Evolutionary conservation across 2,113 vertebrate genomes (phyloP), one percentile per base, ranked within the genome.

Genomic region (Camelus bactrianus): DNA sequence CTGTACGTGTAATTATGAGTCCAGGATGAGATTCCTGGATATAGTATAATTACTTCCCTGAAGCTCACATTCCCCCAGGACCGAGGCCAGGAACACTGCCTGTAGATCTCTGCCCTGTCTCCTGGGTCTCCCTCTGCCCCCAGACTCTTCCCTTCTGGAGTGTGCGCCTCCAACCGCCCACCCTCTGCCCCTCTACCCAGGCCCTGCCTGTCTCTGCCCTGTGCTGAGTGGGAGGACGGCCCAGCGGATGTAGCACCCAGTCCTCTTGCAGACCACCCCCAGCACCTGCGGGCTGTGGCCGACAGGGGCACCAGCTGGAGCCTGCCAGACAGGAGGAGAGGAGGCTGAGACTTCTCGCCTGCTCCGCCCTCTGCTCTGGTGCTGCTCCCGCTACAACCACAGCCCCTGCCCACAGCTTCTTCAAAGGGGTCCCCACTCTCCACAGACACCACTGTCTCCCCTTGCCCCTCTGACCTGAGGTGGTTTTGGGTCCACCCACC

Each of bases 1-100:
- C 91, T 95, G 62, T 72, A 85, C 28, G 17, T 91, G 94, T 96
- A 96, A 97, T 96, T 94, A 95, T 8, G 54, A 89, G 89, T 82
- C n/a, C 76, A 95, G 77, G 82, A 91, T 89, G 85, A 64, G 48
- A 91, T 93, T 96, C 94, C 92, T 96, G 95, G 91, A 85, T 93
- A 16, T 26, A 32, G 85, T 89, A 60, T 93, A 91, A 97, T 96
- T 82, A 95, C 81, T 96, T 96, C 93, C 76, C 85, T 69, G 72
- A 64, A 94, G 60, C 72, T 65, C 69, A 16, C 2, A 46, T 46
- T 70, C 62, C 83, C 79, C 17, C 1, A 75, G 64, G 46, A 46
- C 14, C 0, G 6, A 32, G 73, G 38, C 35, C 64, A 73, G 79
- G 62, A 20, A 56, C 22, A 24, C 5, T 46, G 65, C 70, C 20